Base-by-base conservation (phyloP, 2,113 vertebrate genomes). In the Theristicus caerulescens region DNA sequence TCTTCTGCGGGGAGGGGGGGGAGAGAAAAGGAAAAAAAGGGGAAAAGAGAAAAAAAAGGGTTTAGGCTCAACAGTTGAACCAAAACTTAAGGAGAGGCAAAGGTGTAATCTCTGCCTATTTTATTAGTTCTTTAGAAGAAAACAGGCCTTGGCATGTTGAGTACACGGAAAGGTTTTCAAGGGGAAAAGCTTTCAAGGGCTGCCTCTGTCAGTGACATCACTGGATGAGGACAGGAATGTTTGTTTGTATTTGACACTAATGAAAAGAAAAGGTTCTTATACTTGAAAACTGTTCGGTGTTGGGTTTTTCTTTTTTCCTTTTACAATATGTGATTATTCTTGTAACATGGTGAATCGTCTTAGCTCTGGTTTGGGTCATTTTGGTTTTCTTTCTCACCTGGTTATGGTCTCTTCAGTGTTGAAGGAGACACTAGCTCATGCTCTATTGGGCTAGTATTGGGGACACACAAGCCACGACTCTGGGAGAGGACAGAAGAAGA, bases 1-100 rank as follows among this genome's bases (percentile, higher is more conserved):
- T 20, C 19, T 11, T 72, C 0, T 2, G 11, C 2, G 13, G 4
- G 14, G 13, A 2, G 8, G 27, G 31, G 31, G 54, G 2, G 10
- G 8, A 16, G 5, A 29, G 9, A 20, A 13, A 32, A 27, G 16
- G 7, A 3, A 16, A 21, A 26, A 32, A 14, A 5, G 9, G 15
- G 10, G 10, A 19, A 26, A 4, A 5, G 58, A n/a, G 20, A 2
- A 54, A 24, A 7, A 58, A 58, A 58, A 32, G 12, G 12, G 32
- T 20, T 58, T 58, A 34, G 32, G 57, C 32, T 58, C 57, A 58
- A 34, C 13, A n/a, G 57, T 58, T 58, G 2, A 31, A 57, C 3
- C 6, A 54, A 58, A 94, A 47, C 3, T 1, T 44, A 81, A 77
- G 17, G 24, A 21, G 34, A 58, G 4, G 7, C 6, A 70, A 47